Conservation (phyloP, 1,140 invertebrate genomes). For the Chionoecetes opilio region DNA sequence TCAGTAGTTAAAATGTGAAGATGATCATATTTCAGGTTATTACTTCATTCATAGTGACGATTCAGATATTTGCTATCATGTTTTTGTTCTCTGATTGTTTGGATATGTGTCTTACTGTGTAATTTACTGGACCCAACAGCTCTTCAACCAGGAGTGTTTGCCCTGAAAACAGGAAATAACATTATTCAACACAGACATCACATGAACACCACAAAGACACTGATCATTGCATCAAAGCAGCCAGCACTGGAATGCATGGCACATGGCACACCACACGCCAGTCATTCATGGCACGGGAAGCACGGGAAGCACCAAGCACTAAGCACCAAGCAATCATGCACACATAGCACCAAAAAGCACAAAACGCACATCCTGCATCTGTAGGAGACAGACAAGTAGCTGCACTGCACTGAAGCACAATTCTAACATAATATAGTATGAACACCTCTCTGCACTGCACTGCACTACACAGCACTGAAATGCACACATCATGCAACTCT, state of each 20-base stretch:
- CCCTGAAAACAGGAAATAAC: not conserved
- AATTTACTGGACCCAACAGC: not conserved
- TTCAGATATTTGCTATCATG: constrained; percentile 3
- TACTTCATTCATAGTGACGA: constrained; percentile 13
- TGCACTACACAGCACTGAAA: not conserved
- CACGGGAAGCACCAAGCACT: not conserved
- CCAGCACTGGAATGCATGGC: not conserved
- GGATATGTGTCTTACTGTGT: not conserved
- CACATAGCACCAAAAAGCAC: not conserved
- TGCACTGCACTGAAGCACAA: constrained; percentile 25
- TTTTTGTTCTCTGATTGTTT: not conserved
- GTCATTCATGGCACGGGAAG: not conserved
- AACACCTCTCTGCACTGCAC: not conserved
- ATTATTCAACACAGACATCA: not conserved
- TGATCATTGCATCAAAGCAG: not conserved
- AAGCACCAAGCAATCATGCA: not conserved
- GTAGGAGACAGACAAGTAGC: not conserved
- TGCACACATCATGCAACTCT: not conserved
- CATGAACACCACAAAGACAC: not conserved
- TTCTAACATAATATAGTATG: not conserved
- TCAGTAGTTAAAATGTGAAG: constrained; percentile 4
- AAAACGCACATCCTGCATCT: constrained; percentile 17
- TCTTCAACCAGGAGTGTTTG: not conserved
- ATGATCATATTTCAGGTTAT: not conserved
- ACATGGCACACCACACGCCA: not conserved